Percentiles rank a stretch among this genome's conserved stretches.
Conservation (phyloP, 2,797 vertebrate genomes). For the Fringilla coelebs region DNA sequence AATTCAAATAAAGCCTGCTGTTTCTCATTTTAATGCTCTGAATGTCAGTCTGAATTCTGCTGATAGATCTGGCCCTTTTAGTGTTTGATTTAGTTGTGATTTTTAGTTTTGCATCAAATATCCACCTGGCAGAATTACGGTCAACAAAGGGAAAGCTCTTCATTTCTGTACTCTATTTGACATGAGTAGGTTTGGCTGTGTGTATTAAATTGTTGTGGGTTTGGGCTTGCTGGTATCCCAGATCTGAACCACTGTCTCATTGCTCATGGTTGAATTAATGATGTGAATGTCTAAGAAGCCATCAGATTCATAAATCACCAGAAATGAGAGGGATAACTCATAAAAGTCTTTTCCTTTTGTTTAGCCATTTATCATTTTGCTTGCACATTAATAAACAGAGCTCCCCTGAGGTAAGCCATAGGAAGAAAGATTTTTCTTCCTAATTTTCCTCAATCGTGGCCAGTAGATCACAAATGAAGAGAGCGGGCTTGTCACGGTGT, state of each 20-base stretch:
- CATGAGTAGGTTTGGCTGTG: slow-evolving; percentile 14
- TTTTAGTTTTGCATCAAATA: background rate
- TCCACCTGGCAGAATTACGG: background rate
- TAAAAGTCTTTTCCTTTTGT: slow-evolving; percentile 85
- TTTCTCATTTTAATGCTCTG: background rate
- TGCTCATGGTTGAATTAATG: slow-evolving; percentile 87
- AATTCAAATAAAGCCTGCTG: background rate
- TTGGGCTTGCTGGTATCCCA: slow-evolving; percentile 60
- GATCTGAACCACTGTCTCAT: slow-evolving; percentile 76
- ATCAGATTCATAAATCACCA: slow-evolving; percentile 93
- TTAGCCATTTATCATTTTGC: slow-evolving; percentile 95
- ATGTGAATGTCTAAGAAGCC: slow-evolving; percentile 81
- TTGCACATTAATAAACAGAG: slow-evolving; percentile 94
- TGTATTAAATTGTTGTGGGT: slow-evolving; percentile 24
- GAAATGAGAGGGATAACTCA: slow-evolving; percentile 89
- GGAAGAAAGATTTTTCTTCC: slow-evolving; percentile 83
- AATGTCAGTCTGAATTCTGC: background rate
- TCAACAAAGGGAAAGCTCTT: background rate
- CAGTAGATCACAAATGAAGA: slow-evolving; percentile 75
- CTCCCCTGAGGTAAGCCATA: slow-evolving; percentile 87
- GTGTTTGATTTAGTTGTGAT: background rate
- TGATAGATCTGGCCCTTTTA: background rate
- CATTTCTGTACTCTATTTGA: slow-evolving; percentile 2
- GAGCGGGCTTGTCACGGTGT: slow-evolving; percentile 61
- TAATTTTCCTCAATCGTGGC: slow-evolving; percentile 81